Conservation (phyloP, 2,797 vertebrate genomes). For the Chloroceryle inda region DNA sequence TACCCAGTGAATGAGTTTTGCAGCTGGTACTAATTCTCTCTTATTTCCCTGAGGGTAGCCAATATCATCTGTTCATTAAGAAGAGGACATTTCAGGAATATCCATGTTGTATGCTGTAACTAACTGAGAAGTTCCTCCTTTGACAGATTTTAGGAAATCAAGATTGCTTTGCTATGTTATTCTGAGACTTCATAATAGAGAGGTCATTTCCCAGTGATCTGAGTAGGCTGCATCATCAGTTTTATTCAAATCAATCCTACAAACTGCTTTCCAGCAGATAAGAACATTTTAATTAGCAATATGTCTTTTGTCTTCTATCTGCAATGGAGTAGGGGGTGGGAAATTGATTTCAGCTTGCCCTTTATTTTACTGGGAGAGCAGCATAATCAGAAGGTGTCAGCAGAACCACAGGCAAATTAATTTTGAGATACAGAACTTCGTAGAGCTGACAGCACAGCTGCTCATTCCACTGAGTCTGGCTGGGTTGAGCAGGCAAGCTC, state of each 20-base stretch:
- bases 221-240: slow-evolving; percentile 56
- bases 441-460: fast-evolving
- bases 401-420: slow-evolving; percentile 51
- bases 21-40: slow-evolving; percentile 79
- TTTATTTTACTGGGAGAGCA: slow-evolving; percentile 21
- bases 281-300: slow-evolving; percentile 66
- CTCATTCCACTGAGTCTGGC: fast-evolving
- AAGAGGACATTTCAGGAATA: slow-evolving; percentile 74
- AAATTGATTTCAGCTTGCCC: slow-evolving; percentile 1
- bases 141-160: slow-evolving; percentile 62
- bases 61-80: slow-evolving; percentile 81
- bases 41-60: slow-evolving; percentile 77
- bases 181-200: slow-evolving; percentile 59
- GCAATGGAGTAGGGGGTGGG: neutral
- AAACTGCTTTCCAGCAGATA: slow-evolving; percentile 57
- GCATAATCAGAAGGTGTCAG: slow-evolving; percentile 62
- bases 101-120: slow-evolving; percentile 51
- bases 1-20: slow-evolving; percentile 74
- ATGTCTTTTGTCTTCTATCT: slow-evolving; percentile 56
- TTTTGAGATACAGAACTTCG: neutral
- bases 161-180: slow-evolving; percentile 58
- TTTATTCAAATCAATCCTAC: slow-evolving; percentile 56
- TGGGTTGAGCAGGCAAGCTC: neutral
- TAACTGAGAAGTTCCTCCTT: slow-evolving; percentile 60
- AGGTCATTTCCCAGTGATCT: slow-evolving; percentile 56